These are phyloP conservation scores for Malurus cyaneus DNA, from an alignment of 2,113 vertebrate species.

Conservation along the genomic window DNA sequence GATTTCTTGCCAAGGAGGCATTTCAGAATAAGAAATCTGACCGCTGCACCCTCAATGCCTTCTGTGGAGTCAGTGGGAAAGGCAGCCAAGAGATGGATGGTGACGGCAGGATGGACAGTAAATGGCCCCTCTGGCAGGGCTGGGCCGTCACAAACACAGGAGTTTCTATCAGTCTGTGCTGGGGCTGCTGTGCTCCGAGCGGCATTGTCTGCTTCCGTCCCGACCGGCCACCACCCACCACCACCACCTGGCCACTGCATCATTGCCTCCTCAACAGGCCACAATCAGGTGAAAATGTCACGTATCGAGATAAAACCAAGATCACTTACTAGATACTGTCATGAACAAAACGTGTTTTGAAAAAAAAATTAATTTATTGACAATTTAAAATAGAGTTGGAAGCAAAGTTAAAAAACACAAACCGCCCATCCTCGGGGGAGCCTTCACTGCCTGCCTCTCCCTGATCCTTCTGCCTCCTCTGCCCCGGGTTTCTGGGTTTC, in stretches of 20 bases:
- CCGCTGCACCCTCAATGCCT: not conserved
- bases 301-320: not conserved
- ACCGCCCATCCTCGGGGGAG: no score
- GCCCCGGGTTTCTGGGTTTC: not conserved
- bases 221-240: accelerated
- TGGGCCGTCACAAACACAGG: not conserved
- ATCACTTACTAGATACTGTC: not conserved
- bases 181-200: not conserved
- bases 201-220: accelerated
- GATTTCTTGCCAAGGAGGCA: not conserved
- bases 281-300: not conserved
- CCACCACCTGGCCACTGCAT: accelerated
- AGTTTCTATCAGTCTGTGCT: not conserved
- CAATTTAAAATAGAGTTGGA: not conserved
- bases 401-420: not conserved
- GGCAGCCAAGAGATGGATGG: not conserved
- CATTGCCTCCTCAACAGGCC: not conserved
- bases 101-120: not conserved
- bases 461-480: not conserved
- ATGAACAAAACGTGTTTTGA: not conserved
- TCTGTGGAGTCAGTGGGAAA: not conserved
- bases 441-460: not conserved
- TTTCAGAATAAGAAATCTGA: not conserved
- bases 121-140: not conserved
- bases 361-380: not conserved